Evolutionary conservation across 2,888 invertebrate species (phyloP).

Genomic region (Gandaritis pyraliata): DNA sequence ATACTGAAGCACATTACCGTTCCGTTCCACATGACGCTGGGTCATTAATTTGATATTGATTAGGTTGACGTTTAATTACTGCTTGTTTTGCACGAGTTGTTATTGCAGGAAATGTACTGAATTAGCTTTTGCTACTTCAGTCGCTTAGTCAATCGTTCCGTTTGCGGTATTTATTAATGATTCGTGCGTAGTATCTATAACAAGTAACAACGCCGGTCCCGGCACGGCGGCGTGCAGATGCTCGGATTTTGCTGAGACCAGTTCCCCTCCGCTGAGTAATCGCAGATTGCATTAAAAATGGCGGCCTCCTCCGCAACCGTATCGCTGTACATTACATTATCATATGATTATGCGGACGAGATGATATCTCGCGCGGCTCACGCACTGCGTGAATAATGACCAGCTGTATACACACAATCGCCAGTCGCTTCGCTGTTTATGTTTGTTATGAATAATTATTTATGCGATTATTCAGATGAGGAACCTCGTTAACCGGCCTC

Average conservation of each 20-base stretch:
- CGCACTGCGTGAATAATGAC: constrained; percentile 55
- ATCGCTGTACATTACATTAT: constrained; percentile 59
- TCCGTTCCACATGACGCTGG: constrained; percentile 46
- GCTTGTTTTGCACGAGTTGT: constrained; percentile 24
- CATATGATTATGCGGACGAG: constrained; percentile 56
- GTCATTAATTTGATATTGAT: constrained; percentile 38
- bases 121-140: constrained; percentile 10
- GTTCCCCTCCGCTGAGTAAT: constrained; percentile 53
- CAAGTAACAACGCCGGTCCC: constrained; percentile 49
- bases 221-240: constrained; percentile 30
- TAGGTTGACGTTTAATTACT: constrained; percentile 46
- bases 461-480: constrained; percentile 77
- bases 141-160: constrained; percentile 21
- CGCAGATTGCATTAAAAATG: constrained; percentile 55
- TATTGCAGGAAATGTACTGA: constrained; percentile 22
- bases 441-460: constrained; percentile 75
- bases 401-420: constrained; percentile 53
- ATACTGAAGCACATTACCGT: constrained; percentile 37
- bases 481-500: constrained; percentile 69
- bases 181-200: constrained; percentile 40
- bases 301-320: constrained; percentile 47
- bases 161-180: constrained; percentile 31
- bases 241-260: constrained; percentile 50
- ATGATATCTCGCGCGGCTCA: constrained; percentile 53
- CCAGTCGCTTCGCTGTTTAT: constrained; percentile 60